phyloP scores from a whole-genome alignment of 2,113 vertebrate species.

The Machaerirhynchus nigripectus region DNA sequence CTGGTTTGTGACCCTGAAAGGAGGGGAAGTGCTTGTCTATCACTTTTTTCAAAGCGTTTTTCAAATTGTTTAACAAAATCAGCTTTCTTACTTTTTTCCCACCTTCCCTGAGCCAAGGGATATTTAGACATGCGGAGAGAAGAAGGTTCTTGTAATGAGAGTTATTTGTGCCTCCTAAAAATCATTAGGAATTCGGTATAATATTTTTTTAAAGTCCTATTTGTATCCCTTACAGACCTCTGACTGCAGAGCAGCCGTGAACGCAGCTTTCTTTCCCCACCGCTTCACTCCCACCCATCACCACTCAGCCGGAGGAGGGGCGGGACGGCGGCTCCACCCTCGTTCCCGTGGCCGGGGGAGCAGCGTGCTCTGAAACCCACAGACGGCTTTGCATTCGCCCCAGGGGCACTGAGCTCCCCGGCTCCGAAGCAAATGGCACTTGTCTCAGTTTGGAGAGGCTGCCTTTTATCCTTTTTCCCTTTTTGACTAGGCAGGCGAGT shows the following conservation, averaged over 20 bases:
- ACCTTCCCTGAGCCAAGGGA: not conserved
- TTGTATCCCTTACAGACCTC: not conserved
- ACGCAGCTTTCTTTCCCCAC: not conserved
- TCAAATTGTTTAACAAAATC: not conserved
- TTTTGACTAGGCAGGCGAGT: not conserved
- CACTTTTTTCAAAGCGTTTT: not conserved
- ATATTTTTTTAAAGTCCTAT: not conserved
- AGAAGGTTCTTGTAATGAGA: not conserved
- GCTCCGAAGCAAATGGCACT: fast-evolving
- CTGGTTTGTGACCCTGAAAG: not conserved
- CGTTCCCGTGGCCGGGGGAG: not conserved
- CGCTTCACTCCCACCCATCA: fast-evolving
- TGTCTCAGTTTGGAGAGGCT: not conserved
- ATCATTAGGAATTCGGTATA: not conserved
- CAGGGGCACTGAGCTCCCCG: not conserved
- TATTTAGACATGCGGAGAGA: not conserved
- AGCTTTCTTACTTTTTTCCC: not conserved
- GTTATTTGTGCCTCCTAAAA: not conserved
- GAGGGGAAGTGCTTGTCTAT: not conserved
- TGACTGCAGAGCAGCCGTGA: not conserved
- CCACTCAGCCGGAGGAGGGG: not conserved
- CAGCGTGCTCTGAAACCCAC: fast-evolving
- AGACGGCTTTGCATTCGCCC: fast-evolving
- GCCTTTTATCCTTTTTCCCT: not conserved
- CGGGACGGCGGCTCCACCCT: fast-evolving